Percentiles rank a stretch among this genome's conserved stretches.
These are phyloP conservation scores for Lagorchestes hirsutus DNA, from an alignment of 2,797 vertebrate species.

Conservation along the genomic window DNA sequence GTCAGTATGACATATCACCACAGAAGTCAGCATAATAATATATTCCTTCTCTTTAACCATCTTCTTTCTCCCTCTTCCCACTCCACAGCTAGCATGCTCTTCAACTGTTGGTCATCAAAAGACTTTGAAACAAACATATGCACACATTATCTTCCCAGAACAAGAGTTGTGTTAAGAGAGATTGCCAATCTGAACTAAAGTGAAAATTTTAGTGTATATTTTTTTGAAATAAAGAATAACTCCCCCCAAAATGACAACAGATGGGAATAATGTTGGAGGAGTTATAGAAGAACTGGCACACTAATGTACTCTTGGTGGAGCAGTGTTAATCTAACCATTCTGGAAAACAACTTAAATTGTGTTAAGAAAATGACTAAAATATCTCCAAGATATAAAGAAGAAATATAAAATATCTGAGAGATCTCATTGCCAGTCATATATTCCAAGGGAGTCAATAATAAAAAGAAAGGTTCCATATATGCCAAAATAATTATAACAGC, in stretches of 20 bases:
- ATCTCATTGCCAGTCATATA: background rate
- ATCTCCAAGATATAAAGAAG: background rate
- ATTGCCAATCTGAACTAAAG: background rate
- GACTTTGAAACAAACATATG: background rate
- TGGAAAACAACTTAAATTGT: background rate
- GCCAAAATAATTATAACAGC: background rate
- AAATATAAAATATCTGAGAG: background rate
- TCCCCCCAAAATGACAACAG: background rate
- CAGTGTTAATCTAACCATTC: background rate
- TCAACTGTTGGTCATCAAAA: background rate
- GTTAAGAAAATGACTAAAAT: background rate
- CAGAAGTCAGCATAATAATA: background rate
- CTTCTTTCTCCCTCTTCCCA: background rate
- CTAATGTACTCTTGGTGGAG: background rate
- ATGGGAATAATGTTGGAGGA: slow-evolving; percentile 5
- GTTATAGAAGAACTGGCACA: background rate
- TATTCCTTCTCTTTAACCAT: background rate
- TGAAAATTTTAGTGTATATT: background rate
- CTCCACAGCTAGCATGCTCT: background rate
- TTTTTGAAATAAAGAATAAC: background rate
- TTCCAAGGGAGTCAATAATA: background rate
- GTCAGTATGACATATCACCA: background rate
- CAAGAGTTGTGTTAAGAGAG: background rate
- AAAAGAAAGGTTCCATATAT: background rate
- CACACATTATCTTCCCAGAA: background rate